A percentile compares a stretch with the other conserved stretches of the same genome.
These are phyloP conservation scores for Eupithecia inturbata DNA, from an alignment of 2,888 invertebrate genomes.

Conservation along the genomic window DNA sequence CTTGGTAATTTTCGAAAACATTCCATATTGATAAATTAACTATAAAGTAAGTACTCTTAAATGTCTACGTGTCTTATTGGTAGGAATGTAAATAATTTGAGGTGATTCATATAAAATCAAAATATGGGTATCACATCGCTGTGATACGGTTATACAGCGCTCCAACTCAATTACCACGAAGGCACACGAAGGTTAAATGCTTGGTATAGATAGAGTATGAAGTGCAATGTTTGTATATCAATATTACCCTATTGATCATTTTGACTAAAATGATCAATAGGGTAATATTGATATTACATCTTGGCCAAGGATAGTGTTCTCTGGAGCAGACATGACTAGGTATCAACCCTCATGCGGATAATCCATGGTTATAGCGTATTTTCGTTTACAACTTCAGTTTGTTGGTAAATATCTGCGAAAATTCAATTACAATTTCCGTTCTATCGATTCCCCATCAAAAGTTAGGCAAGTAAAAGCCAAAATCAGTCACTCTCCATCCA, in stretches of 20 bases:
- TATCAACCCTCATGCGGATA: not conserved
- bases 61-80: not conserved
- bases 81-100: constrained; percentile 2
- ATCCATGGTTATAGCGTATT: not conserved
- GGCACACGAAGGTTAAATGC: constrained; percentile 12
- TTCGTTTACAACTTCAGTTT: not conserved
- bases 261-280: not conserved
- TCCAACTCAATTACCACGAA: constrained; percentile 15
- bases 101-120: constrained; percentile 20
- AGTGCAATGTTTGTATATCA: not conserved
- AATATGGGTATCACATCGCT: constrained; percentile 16
- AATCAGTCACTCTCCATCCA: not conserved
- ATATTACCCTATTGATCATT: too few relatives aligned
- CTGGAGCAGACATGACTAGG: not conserved
- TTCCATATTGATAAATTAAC: not conserved
- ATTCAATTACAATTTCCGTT: not conserved
- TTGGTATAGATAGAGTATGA: not conserved
- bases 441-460: not conserved
- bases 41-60: not conserved
- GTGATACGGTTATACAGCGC: constrained; percentile 16
- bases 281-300: not conserved
- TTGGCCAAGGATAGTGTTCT: not conserved
- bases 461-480: not conserved
- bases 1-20: not conserved
- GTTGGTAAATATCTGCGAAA: not conserved